Evolutionary conservation across 2,113 vertebrate species (phyloP).

Genomic region (Manacus vitellinus): DNA sequence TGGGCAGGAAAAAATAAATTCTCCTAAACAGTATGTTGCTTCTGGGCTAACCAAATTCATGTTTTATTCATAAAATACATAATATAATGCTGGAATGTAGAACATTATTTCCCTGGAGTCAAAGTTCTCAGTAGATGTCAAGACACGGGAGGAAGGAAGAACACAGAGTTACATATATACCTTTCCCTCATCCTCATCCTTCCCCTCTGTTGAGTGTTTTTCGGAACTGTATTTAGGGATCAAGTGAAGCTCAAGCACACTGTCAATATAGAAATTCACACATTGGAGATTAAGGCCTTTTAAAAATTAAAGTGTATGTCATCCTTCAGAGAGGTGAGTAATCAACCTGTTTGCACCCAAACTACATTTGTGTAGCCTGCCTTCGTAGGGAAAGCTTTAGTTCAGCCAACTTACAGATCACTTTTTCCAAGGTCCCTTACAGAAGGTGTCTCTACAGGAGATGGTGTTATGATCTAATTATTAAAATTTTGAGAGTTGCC

Average conservation of each 20-base stretch:
- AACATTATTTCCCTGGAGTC: not conserved
- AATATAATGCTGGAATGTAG: not conserved
- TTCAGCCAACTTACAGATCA: not conserved
- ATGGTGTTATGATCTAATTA: not conserved
- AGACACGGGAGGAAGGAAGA: not conserved
- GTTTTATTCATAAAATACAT: not conserved
- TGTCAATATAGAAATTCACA: not conserved
- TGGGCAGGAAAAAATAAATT: not conserved
- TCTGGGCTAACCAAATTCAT: not conserved
- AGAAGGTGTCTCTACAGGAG: not conserved
- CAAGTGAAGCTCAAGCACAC: not conserved
- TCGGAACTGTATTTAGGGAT: not conserved
- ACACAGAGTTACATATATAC: not conserved
- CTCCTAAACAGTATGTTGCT: not conserved
- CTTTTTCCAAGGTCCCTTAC: not conserved
- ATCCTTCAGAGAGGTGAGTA: not conserved
- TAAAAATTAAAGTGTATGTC: fast-evolving
- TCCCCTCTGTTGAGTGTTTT: not conserved
- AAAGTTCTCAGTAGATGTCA: not conserved
- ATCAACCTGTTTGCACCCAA: not conserved
- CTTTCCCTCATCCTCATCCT: fast-evolving
- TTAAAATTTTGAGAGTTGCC: not conserved
- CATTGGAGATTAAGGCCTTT: not conserved
- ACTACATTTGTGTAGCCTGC: not conserved
- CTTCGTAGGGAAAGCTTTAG: not conserved